A percentile compares a stretch with the other conserved stretches of the same genome.
Conservation (phyloP, 2,797 vertebrate genomes). For the Paedocypris micromegethes region DNA sequence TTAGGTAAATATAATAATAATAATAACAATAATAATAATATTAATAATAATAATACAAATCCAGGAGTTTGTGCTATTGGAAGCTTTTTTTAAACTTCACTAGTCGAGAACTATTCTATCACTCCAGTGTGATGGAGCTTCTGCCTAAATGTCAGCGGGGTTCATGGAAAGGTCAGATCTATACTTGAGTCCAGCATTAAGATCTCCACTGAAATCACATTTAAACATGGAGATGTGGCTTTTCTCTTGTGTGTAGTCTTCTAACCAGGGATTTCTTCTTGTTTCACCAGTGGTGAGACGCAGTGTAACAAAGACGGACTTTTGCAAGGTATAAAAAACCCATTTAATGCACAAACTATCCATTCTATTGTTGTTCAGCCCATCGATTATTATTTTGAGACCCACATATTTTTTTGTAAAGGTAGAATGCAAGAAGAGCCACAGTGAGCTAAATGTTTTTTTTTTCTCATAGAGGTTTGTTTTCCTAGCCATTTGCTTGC, state of each 20-base stretch:
- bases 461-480: too few species aligned
- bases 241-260: too few species aligned
- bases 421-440: too few species aligned
- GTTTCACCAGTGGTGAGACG: constrained; percentile 79
- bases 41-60: background rate
- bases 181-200: background rate
- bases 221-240: background rate
- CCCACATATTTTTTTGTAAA: too few species aligned
- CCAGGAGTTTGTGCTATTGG: background rate
- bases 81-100: constrained; percentile 9
- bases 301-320: constrained; percentile 85
- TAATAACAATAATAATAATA: too few species aligned
- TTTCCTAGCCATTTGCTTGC: too few species aligned
- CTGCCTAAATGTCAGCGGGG: background rate
- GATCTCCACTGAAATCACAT: background rate
- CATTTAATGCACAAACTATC: too few species aligned
- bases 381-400: too few species aligned
- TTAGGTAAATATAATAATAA: too few species aligned
- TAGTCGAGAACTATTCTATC: background rate
- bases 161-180: constrained; percentile 1
- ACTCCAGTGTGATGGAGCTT: background rate
- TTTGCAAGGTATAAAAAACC: constrained; percentile 74
- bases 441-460: too few species aligned
- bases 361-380: too few species aligned
- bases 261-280: background rate